A percentile compares a stretch with the other conserved stretches of the same genome.
Evolutionary conservation across 2,888 invertebrate species (phyloP).

Genomic region (Helicoverpa assulta): DNA sequence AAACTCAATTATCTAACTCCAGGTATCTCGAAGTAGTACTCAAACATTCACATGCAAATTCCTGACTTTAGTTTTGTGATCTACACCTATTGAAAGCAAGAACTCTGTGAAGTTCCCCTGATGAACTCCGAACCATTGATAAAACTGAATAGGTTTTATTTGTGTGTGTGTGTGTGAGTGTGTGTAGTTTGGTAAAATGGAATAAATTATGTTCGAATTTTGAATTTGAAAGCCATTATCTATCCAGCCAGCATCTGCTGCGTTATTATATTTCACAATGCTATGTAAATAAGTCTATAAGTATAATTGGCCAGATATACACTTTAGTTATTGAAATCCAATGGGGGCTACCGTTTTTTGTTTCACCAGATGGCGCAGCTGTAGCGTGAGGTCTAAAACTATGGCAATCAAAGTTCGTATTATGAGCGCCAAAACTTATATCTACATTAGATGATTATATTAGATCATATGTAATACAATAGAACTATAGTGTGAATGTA

Average conservation of each 20-base stretch:
- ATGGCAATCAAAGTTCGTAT: too few species aligned
- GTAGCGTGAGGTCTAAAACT: too few species aligned
- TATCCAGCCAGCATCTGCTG: slow-evolving; percentile 2
- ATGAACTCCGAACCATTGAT: slow-evolving; percentile 45
- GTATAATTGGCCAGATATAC: too few species aligned
- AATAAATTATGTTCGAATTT: not conserved
- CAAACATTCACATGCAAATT: slow-evolving; percentile 57
- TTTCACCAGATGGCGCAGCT: too few species aligned
- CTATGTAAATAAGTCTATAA: too few species aligned
- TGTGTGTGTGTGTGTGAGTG: not conserved
- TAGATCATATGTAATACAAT: too few species aligned
- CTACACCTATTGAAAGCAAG: slow-evolving; percentile 34
- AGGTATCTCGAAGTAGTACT: slow-evolving; percentile 22
- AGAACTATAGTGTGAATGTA: too few species aligned
- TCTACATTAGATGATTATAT: too few species aligned
- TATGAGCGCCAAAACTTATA: too few species aligned
- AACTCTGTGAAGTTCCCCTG: slow-evolving; percentile 35
- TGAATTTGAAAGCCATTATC: slow-evolving; percentile 3
- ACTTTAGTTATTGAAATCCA: too few species aligned
- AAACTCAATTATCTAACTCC: slow-evolving; percentile 31
- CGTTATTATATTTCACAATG: too few species aligned
- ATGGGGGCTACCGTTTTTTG: too few species aligned
- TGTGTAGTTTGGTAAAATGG: slow-evolving; percentile 6
- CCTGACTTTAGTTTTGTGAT: slow-evolving; percentile 17
- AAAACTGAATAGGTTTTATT: slow-evolving; percentile 20